Percentiles rank a stretch among this genome's conserved stretches.
These are phyloP conservation scores for Ophioninae sp. DNA, from an alignment of 2,888 invertebrate genomes.

Conservation along the genomic window DNA sequence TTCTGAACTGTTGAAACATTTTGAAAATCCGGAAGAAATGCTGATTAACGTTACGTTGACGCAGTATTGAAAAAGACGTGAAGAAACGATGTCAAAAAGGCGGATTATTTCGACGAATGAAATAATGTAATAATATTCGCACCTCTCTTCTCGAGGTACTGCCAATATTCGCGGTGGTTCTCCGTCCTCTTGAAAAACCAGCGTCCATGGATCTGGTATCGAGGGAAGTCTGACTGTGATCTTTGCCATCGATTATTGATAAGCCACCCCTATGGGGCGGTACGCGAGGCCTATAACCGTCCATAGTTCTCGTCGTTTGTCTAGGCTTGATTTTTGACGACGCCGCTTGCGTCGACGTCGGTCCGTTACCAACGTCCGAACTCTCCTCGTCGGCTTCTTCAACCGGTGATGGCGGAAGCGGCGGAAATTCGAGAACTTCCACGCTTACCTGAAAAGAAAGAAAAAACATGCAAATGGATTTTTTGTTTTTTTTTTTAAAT, in stretches of 20 bases:
- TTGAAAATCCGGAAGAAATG: background rate
- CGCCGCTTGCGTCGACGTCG: slow-evolving; percentile 59
- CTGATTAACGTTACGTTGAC: background rate
- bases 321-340: slow-evolving; percentile 70
- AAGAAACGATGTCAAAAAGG: too few species aligned
- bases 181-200: slow-evolving; percentile 83
- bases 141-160: slow-evolving; percentile 80
- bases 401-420: slow-evolving; percentile 91
- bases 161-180: slow-evolving; percentile 69
- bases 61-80: background rate
- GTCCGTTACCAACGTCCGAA: slow-evolving; percentile 83
- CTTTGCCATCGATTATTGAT: slow-evolving; percentile 75
- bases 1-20: background rate
- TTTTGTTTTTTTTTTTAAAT: background rate
- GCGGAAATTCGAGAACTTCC: slow-evolving; percentile 88
- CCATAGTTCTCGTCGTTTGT: slow-evolving; percentile 75
- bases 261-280: slow-evolving; percentile 87
- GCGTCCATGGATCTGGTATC: slow-evolving; percentile 94
- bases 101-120: background rate
- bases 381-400: slow-evolving; percentile 90
- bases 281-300: slow-evolving; percentile 83
- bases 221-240: slow-evolving; percentile 84
- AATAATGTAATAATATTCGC: slow-evolving; percentile 49
- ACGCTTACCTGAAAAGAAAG: slow-evolving; percentile 80
- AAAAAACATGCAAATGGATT: background rate